These are phyloP conservation scores for Drosophila nikananu DNA, from an alignment of 1,140 invertebrate species.

Conservation along the genomic window DNA sequence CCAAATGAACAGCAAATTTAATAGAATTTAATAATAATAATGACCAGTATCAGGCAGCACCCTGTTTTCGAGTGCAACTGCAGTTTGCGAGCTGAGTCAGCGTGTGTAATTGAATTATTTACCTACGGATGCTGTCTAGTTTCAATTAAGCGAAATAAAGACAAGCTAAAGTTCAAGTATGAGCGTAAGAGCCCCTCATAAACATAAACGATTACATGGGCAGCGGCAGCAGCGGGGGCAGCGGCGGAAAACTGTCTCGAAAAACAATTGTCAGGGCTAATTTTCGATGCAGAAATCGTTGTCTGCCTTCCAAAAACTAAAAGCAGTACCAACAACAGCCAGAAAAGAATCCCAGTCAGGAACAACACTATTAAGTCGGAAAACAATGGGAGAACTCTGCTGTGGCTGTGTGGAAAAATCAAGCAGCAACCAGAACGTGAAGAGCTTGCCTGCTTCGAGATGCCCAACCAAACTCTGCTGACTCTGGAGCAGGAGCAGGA, in stretches of 20 bases:
- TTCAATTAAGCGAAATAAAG: slow-evolving; percentile 81
- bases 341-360: slow-evolving; percentile 46
- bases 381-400: slow-evolving; percentile 60
- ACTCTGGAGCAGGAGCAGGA: slow-evolving; percentile 6
- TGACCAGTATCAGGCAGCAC: slow-evolving; percentile 4
- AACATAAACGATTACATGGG: slow-evolving; percentile 60
- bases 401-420: slow-evolving; percentile 27
- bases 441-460: slow-evolving; percentile 25
- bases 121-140: slow-evolving; percentile 69
- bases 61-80: slow-evolving; percentile 45
- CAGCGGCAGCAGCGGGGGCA: not conserved
- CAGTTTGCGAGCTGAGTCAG: slow-evolving; percentile 28
- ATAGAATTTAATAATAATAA: slow-evolving; percentile 65
- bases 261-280: slow-evolving; percentile 56
- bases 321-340: slow-evolving; percentile 25
- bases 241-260: slow-evolving; percentile 16
- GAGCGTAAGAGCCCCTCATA: slow-evolving; percentile 40
- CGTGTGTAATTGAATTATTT: slow-evolving; percentile 76
- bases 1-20: slow-evolving; percentile 48
- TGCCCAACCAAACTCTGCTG: slow-evolving; percentile 4
- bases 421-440: slow-evolving; percentile 27
- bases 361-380: slow-evolving; percentile 76
- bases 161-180: slow-evolving; percentile 78
- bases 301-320: slow-evolving; percentile 31
- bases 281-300: slow-evolving; percentile 47